Base-by-base conservation (phyloP, 2,888 invertebrate species). In the Acronicta alni region DNA sequence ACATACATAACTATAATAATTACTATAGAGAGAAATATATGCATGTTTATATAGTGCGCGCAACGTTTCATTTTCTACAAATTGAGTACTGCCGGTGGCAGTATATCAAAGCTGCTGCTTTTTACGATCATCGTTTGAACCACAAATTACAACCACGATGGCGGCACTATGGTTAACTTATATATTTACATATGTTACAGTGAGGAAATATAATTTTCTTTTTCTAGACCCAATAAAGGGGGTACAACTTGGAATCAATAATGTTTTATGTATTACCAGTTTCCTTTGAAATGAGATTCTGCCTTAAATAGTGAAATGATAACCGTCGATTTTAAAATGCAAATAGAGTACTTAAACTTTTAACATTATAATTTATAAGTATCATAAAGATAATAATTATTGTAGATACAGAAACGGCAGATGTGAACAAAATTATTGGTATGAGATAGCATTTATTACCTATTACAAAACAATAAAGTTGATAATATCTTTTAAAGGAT, bases 51-150 rank as follows among this genome's bases (percentile, higher is more conserved):
- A 35, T 6, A 0, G 6, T n/a, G 3, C 35, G 35, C n/a, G 12
- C 12, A 32, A 14, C 14, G 35, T 35, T 35, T 35, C n/a, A n/a
- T 35, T 35, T 35, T 6, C n/a, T 35, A 5, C 6, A n/a, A 35
- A 35, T 35, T 14, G n/a, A n/a, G n/a, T 35, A 45, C 54, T 41
- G 37, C 57, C 39, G 41, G 20, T 60, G 44, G 37, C 23, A 18
- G 66, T 77, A 83, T 84, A 86, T 87, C 83, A 87, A 87, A 86
- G 83, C 76, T 60, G 48, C 44, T 49, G 52, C 63, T 80, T 86
- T n/a, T 86, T 84, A 86, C 77, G 86, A 85, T 51, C 75, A 74
- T 67, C 67, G 67, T 59, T 52, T 64, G 52, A 67, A 77, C 84
- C 87, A 59, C 82, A 77, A 78, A 80, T 75, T 79, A 78, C 77